These are phyloP conservation scores for Torymus auratus DNA, from an alignment of 2,888 invertebrate genomes.

Conservation along the genomic window DNA sequence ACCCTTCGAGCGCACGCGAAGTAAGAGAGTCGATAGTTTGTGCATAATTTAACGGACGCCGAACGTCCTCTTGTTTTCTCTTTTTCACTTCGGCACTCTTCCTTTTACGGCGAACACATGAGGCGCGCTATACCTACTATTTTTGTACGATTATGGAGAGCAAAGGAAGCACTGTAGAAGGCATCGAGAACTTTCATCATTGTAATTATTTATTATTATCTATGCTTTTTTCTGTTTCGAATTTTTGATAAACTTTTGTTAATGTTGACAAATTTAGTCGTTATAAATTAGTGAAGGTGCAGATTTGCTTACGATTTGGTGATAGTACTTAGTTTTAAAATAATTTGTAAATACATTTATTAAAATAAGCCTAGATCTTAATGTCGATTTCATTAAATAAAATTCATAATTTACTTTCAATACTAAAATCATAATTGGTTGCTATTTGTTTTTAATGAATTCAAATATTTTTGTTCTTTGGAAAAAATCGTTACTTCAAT, in stretches of 20 bases:
- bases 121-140: conserved; percentile 16
- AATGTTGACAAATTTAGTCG: no score
- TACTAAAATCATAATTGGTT: background rate
- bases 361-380: background rate
- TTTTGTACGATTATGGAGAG: conserved; percentile 3
- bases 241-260: no score
- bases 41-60: conserved; percentile 16
- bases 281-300: background rate
- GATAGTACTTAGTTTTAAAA: conserved; percentile 7
- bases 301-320: background rate
- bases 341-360: background rate
- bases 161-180: no score
- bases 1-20: conserved; percentile 10
- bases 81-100: conserved; percentile 9
- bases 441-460: background rate
- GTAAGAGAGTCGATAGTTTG: conserved; percentile 30
- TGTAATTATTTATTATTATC: no score
- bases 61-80: background rate
- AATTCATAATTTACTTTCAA: no score
- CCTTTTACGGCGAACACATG: conserved; percentile 11
- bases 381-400: background rate
- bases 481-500: no score
- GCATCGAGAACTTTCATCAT: no score
- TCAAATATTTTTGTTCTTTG: no score
- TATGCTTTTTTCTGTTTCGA: no score